These are phyloP conservation scores for Antheraea mylitta DNA, from an alignment of 1,140 invertebrate genomes.

Conservation along the genomic window DNA sequence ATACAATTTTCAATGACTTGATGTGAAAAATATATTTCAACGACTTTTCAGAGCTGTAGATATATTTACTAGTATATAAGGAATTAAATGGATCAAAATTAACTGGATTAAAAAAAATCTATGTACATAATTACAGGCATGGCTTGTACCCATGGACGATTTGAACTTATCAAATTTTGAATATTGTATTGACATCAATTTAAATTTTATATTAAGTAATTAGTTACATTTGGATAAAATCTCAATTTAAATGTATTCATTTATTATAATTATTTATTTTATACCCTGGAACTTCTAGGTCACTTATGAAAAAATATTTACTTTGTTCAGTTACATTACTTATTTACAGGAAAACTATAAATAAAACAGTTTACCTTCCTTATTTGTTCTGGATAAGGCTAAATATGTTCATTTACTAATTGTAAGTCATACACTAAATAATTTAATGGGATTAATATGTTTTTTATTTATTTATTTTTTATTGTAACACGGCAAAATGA, in stretches of 20 bases:
- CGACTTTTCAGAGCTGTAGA: background rate
- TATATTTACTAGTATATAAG: too few relatives aligned
- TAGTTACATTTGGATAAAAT: too few relatives aligned
- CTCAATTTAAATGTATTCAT: too few relatives aligned
- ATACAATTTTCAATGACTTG: background rate
- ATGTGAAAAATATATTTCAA: background rate
- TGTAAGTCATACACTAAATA: background rate
- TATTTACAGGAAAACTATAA: background rate
- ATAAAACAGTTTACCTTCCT: background rate
- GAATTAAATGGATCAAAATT: too few relatives aligned
- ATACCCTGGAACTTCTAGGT: background rate
- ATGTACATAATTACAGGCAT: too few relatives aligned
- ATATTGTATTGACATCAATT: background rate
- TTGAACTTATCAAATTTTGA: too few relatives aligned
- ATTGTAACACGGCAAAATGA: too few relatives aligned
- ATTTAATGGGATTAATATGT: too few relatives aligned
- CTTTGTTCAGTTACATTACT: background rate
- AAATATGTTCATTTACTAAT: background rate
- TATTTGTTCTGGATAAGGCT: slow-evolving; percentile 1
- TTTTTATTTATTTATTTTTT: too few relatives aligned
- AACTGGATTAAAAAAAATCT: too few relatives aligned
- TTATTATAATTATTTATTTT: background rate
- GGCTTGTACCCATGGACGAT: too few relatives aligned
- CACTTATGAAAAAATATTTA: background rate
- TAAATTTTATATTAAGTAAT: background rate